Percentiles rank a stretch among this genome's conserved stretches.
Evolutionary conservation across 23 tunicate species (phyloP).

Genomic region (Botrylloides violaceus): DNA sequence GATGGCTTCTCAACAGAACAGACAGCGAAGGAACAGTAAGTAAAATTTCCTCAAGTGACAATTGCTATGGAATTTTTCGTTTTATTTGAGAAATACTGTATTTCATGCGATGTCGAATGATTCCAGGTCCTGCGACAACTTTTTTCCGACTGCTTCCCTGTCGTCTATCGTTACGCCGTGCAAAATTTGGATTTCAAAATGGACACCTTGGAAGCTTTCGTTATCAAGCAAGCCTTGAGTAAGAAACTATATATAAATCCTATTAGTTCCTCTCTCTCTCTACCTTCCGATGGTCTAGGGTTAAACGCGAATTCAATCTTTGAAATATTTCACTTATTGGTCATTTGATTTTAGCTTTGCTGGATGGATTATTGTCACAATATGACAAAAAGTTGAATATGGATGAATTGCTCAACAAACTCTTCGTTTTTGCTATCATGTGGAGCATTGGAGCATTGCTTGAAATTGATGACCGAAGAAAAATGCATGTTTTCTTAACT

Average conservation of each 20-base stretch:
- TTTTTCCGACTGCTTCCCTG: constrained; percentile 56
- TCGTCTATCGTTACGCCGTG: constrained; percentile 59
- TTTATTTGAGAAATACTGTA: neutral
- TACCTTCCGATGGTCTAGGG: too few relatives aligned
- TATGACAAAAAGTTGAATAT: constrained; percentile 28
- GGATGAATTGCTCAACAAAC: constrained; percentile 44
- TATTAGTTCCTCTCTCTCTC: too few relatives aligned
- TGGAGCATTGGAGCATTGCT: constrained; percentile 94
- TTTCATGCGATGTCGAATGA: too few relatives aligned
- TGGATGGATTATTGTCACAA: constrained; percentile 68
- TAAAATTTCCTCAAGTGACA: neutral
- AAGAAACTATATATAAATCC: too few relatives aligned
- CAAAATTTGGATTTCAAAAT: constrained; percentile 85
- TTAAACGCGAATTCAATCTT: neutral
- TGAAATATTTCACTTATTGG: neutral
- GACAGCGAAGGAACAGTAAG: constrained; percentile 40
- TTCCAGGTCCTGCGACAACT: constrained; percentile 42
- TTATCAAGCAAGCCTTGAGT: constrained; percentile 86
- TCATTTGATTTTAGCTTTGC: constrained; percentile 57
- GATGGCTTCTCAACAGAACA: constrained; percentile 66
- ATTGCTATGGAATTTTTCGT: neutral
- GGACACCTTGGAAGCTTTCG: constrained; percentile 87
- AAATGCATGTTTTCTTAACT: constrained; percentile 52
- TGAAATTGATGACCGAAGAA: constrained; percentile 78
- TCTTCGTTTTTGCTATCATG: constrained; percentile 71